Evolutionary conservation across 1,140 invertebrate genomes (phyloP), one percentile per base, ranked within the genome.

Genomic region (Philaenus spumarius): DNA sequence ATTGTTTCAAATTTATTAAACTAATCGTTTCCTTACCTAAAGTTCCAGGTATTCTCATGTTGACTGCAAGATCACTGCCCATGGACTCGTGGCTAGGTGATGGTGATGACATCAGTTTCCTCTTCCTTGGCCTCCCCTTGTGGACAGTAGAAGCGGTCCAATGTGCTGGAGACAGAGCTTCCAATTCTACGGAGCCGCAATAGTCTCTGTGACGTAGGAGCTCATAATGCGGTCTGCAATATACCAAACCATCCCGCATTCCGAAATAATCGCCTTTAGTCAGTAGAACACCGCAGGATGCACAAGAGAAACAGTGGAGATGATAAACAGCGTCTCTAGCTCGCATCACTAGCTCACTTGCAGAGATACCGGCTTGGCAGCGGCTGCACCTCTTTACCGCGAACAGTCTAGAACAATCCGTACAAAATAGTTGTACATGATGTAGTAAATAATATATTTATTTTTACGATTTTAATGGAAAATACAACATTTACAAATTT

Each of bases 281-380:
- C 35, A 89, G 73, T 22, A 82, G 78, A 12, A 80, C 78, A 52
- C 89, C 85, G 74, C 94, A 96, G 50, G 87, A 83, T 17, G 85
- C 82, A 71, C 93, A 97, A 1, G 85, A 86, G 77, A 97, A 97
- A 75, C 93, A 97, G 58, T 87, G 83, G 47, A 94, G 78, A 73
- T 97, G 93, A 73, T 91, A 97, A 43, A 95, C 90, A 64, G 87
- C 78, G 63, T 92, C 89, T 24, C 88, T 74, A 0, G 91, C 92
- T 60, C 90, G 75, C 92, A 95, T 96, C 67, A 96, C 93, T 66
- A 95, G 77, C 76, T 96, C 93, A 63, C 86, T 86, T n/a, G 90
- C 84, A 12, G 86, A 85, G 66, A 97, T 89, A 0, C 86, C 86
- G 34, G 85, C 82, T 14, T 86, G 83, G 70, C 93, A 96, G 43